Evolutionary conservation across 37 sponge, comb jelly and placozoan genomes (phyloP), one percentile per base, ranked within the genome.

Genomic region (Haliclona indistincta): DNA sequence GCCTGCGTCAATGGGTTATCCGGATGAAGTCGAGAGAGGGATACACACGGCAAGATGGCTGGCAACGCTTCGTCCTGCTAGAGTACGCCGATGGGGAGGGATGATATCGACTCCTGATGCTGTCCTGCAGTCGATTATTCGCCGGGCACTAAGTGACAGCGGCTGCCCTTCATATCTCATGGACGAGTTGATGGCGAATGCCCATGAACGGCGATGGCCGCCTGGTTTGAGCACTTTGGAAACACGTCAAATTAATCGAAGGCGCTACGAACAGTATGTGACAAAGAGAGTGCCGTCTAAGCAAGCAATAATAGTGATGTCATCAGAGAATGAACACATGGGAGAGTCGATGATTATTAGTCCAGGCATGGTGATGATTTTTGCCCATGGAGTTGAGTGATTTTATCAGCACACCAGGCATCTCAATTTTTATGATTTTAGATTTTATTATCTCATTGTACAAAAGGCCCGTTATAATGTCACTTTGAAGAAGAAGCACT

Each of bases 311-410:
- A 92, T 97, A 35, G 89, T 97, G 3, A 87, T 97, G 92, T 80
- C 87, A 0, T 84, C 76, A 7, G 98, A 97, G 85, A 97, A 97
- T 69, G 89, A 93, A 22, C 98, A 97, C 73, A 97, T 97, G 98
- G 95, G 91, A 30, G 94, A 97, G 34, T 55, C 83, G 13, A 85
- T 91, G 87, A 88, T 91, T 23, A 73, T 80, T 20, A 71, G 72
- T 10, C 98, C 98, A 23, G 98, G 98, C 5, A 61, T 97, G 42
- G 94, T 93, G 25, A 91, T 97, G 80, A 93, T 97, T 64, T 97
- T 97, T 84, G 98, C 98, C 25, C 98, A 97, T 80, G 98, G 98
- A 70, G 85, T 97, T 33, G 98, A 97, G 61, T 97, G 49, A 76
- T 10, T 3, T 39, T 25, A 30, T 25, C 22, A 69, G 28, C 7